Evolutionary conservation across 2,888 invertebrate genomes (phyloP).

Genomic region (Trachelus troglodyta): DNA sequence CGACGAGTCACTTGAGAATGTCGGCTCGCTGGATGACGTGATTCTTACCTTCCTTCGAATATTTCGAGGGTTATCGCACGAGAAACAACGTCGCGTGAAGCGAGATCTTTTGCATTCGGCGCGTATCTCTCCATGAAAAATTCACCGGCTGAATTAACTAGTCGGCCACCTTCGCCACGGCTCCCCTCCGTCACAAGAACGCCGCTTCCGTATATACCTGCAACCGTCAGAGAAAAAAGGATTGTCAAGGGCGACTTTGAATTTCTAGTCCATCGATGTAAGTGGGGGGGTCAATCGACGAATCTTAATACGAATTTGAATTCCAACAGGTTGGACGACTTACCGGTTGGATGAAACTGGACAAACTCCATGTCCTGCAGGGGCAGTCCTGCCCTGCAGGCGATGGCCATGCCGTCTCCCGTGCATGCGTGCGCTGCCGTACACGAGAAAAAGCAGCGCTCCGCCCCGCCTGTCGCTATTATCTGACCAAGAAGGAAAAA

Average conservation of each 20-base stretch:
- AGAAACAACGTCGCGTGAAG: conserved; percentile 96
- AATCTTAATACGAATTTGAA: too few species aligned
- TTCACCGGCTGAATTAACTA: conserved; percentile 95
- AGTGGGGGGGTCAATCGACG: too few species aligned
- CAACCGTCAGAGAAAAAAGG: too few species aligned
- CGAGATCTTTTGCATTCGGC: conserved; percentile 97
- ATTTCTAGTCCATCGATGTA: too few species aligned
- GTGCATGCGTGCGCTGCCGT: conserved; percentile 99
- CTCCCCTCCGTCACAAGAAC: conserved; percentile 97
- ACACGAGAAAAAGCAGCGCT: conserved; percentile 87
- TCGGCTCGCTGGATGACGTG: neutral
- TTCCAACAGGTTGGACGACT: conserved; percentile 5
- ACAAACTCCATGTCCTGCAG: conserved; percentile 98
- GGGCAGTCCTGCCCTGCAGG: conserved; percentile 90
- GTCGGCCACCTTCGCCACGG: conserved; percentile 95
- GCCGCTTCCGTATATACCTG: conserved; percentile 96
- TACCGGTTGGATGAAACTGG: conserved; percentile 98
- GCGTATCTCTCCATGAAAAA: conserved; percentile 98
- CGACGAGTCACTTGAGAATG: too few species aligned
- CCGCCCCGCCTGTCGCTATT: conserved; percentile 56
- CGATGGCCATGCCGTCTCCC: conserved; percentile 96
- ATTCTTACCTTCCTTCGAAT: conserved; percentile 78
- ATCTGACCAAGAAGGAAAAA: conserved; percentile 35
- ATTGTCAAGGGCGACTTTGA: too few species aligned
- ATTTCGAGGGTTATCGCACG: conserved; percentile 97